Conservation (phyloP, 1,140 invertebrate genomes). For the Medauroidea extradentata region DNA sequence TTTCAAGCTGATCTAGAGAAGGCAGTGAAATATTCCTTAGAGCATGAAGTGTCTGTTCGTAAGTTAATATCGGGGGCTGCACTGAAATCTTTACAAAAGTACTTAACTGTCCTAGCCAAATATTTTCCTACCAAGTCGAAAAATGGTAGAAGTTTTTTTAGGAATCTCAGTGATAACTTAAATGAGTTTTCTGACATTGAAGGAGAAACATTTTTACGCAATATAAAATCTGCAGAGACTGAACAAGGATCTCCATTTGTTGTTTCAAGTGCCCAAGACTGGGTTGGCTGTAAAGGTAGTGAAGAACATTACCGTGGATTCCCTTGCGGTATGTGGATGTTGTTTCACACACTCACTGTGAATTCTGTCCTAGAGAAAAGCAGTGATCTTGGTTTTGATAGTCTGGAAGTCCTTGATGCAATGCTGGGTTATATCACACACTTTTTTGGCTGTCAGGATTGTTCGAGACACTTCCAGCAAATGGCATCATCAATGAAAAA, state of each 20-base stretch:
- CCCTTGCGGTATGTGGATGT: constrained; percentile 91
- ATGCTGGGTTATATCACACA: constrained; percentile 86
- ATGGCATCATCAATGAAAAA: constrained; percentile 71
- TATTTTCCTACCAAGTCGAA: constrained; percentile 60
- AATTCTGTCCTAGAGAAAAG: constrained; percentile 55
- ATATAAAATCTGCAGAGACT: constrained; percentile 50
- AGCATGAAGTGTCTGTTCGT: constrained; percentile 71
- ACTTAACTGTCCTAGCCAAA: constrained; percentile 61
- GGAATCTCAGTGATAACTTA: background rate
- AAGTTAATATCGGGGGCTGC: constrained; percentile 64
- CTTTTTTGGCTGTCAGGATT: constrained; percentile 93
- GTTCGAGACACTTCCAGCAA: constrained; percentile 78
- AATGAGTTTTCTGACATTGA: constrained; percentile 38
- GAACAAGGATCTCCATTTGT: constrained; percentile 51
- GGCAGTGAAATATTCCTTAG: constrained; percentile 70
- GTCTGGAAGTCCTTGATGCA: constrained; percentile 65
- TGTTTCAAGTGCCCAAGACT: constrained; percentile 47
- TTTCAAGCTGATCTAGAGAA: constrained; percentile 85
- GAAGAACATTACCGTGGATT: constrained; percentile 73
- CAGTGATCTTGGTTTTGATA: constrained; percentile 37
- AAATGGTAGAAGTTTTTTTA: background rate
- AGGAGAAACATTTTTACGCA: constrained; percentile 53
- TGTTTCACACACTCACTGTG: constrained; percentile 92
- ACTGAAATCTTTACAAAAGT: constrained; percentile 66
- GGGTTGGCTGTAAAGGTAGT: constrained; percentile 82